phyloP scores from a whole-genome alignment of 2,113 vertebrate species.

The Beaufortia kweichowensis region DNA sequence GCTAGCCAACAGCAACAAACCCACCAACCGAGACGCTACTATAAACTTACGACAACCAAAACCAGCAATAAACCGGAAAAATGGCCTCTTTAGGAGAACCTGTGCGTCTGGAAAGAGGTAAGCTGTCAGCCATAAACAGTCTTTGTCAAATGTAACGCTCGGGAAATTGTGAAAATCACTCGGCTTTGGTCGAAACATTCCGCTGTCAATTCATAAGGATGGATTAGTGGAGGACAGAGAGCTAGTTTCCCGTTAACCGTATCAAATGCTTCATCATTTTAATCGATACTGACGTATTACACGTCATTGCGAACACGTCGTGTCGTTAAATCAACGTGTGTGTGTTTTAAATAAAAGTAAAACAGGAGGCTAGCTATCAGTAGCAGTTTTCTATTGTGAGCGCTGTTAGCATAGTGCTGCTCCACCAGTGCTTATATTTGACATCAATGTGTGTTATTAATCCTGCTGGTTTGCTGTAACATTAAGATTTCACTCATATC shows the following conservation, averaged over 20 bases:
- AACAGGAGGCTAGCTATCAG: constrained; percentile 14
- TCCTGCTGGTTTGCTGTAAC: not conserved
- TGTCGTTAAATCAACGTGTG: not conserved
- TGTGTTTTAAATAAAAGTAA: not conserved
- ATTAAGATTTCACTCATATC: not conserved
- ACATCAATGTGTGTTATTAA: not conserved
- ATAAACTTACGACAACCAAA: constrained; percentile 26
- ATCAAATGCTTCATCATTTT: not conserved
- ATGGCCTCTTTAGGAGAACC: constrained; percentile 88
- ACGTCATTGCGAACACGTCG: not conserved
- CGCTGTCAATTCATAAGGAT: not conserved
- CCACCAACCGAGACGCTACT: not conserved
- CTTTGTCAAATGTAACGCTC: not conserved
- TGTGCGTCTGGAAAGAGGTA: constrained; percentile 91
- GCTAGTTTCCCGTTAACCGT: not conserved
- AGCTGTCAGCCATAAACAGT: constrained; percentile 50
- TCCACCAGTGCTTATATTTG: not conserved
- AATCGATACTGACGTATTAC: not conserved
- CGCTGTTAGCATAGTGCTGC: not conserved
- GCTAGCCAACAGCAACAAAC: constrained; percentile 45
- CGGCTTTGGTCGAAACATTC: not conserved
- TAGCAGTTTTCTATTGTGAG: not conserved
- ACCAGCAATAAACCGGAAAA: constrained; percentile 41
- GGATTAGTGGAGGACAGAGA: constrained; percentile 27
- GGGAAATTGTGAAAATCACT: not conserved